Evolutionary conservation across 2,888 invertebrate species (phyloP), one percentile per base, ranked within the genome.

Genomic region (Hydropsyche betteni): DNA sequence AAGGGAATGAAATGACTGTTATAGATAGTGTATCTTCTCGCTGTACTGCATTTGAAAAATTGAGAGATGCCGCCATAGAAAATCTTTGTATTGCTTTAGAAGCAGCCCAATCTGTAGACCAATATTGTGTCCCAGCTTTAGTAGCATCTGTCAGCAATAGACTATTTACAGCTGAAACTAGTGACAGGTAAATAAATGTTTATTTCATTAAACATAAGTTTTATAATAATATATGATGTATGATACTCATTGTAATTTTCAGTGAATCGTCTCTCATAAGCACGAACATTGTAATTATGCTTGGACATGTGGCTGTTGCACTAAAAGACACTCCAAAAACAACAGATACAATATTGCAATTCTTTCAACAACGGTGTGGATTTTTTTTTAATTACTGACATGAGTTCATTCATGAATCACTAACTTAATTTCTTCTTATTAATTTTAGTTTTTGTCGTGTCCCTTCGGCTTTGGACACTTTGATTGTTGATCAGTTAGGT

Each of bases 401-500:
- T 2, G 4, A 44, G 6, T 44, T 44, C 6, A 8, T 6, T 55
- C 12, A 55, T 55, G 55, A 4, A 10, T 44, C 3, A 24, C 24
- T 24, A 24, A 24, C 24, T 2, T 24, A 24, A 24, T 24, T 24
- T 24, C 1, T 24, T 24, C 24, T 24, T 24, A 24, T 24, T 0
- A 58, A 52, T 74, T 71, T 5, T 76, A 88, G 93, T 75, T 93
- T 99, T 82, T 98, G 98, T 82, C 93, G 96, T 58, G 94, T 97
- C 0, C 97, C 98, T 0, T 96, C 97, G 0, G 91, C 94, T 6
- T 88, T 99, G 78, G 99, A 99, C 84, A 93, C 94, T 0, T 86
- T 99, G 36, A 99, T 99, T 81, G 96, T 99, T 5, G 97, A 98
- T 84, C 99, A 99, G 85, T 88, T 99, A 68, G 99, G 99, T 12